These are phyloP conservation scores for Polypedilum pembai DNA, from an alignment of 1,140 invertebrate species.

Conservation along the genomic window DNA sequence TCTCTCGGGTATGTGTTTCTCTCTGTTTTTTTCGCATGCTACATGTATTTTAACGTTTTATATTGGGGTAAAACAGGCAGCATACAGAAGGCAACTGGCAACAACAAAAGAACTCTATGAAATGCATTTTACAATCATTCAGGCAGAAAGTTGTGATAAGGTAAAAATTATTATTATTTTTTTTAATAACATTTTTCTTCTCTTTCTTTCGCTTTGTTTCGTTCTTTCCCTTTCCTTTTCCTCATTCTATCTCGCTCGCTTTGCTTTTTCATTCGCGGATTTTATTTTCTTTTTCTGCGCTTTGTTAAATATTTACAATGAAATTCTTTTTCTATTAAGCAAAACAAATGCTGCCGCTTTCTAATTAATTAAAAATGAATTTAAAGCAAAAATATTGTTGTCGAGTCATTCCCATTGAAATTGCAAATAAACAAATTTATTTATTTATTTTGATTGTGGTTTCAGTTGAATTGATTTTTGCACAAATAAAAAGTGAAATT, in stretches of 20 bases:
- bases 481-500: too few relatives aligned
- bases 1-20: background rate
- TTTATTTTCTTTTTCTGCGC: background rate
- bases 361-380: too few relatives aligned
- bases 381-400: too few relatives aligned
- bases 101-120: slow-evolving; percentile 24
- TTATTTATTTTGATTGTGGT: too few relatives aligned
- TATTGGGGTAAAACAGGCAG: slow-evolving; percentile 5
- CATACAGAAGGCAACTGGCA: slow-evolving; percentile 9
- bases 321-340: too few relatives aligned
- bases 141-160: slow-evolving; percentile 30
- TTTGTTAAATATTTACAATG: background rate
- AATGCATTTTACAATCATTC: slow-evolving; percentile 30
- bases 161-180: slow-evolving; percentile 29
- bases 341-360: too few relatives aligned
- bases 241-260: slow-evolving; percentile 37
- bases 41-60: background rate
- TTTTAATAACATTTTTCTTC: slow-evolving; percentile 25
- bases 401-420: too few relatives aligned
- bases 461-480: too few relatives aligned
- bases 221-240: slow-evolving; percentile 37
- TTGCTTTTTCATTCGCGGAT: background rate
- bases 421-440: too few relatives aligned
- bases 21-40: background rate
- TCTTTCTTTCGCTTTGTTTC: slow-evolving; percentile 9